phyloP scores from a whole-genome alignment of 2,113 vertebrate species.

The Charadrius vociferus region DNA sequence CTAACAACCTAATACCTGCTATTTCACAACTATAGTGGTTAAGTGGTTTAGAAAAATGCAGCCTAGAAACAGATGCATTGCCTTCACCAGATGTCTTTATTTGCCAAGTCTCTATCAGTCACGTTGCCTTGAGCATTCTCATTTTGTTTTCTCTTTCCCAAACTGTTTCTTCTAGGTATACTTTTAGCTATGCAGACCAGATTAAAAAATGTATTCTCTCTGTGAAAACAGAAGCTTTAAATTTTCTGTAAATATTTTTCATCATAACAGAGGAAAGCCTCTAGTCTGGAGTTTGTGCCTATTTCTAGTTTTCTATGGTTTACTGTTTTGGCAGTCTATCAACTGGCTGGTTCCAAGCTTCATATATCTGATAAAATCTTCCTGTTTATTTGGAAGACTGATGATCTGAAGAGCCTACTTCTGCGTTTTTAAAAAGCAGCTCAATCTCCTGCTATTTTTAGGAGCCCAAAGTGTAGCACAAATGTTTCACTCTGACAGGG shows the following conservation, averaged over 20 bases:
- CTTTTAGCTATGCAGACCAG: not conserved
- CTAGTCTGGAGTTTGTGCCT: not conserved
- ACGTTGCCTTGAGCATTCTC: not conserved
- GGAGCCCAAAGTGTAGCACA: not conserved
- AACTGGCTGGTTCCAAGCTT: not conserved
- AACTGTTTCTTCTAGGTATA: not conserved
- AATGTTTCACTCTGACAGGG: not conserved
- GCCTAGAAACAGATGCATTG: not conserved
- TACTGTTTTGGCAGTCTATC: not conserved
- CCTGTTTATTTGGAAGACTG: not conserved
- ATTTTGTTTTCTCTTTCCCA: not conserved
- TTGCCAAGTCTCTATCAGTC: not conserved
- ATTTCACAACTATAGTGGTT: not conserved
- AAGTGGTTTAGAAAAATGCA: not conserved
- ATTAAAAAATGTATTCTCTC: not conserved
- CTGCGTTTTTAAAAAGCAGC: not conserved
- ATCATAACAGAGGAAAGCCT: not conserved
- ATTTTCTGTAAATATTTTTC: not conserved
- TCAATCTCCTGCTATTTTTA: not conserved
- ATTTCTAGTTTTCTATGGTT: not conserved
- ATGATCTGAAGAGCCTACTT: slow-evolving; percentile 1
- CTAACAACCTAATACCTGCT: not conserved
- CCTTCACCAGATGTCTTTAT: not conserved
- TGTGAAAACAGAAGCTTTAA: not conserved
- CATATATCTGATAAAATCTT: not conserved